phyloP scores from a whole-genome alignment of 2,113 vertebrate genomes.

The Melospiza georgiana region DNA sequence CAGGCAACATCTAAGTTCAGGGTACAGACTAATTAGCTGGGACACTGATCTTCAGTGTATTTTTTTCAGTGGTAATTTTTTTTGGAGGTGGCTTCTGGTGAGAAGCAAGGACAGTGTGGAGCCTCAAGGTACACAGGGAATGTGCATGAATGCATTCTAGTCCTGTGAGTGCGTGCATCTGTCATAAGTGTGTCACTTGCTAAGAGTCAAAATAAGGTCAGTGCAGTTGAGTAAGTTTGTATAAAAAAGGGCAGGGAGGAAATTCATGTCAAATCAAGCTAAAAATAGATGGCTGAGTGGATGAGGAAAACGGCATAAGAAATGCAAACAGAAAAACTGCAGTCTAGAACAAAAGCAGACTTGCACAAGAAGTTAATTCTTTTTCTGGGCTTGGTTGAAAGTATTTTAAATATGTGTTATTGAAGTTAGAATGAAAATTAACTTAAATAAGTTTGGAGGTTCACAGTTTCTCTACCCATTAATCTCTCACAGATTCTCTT shows the following conservation, averaged over 20 bases:
- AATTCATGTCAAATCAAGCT: constrained; percentile 14
- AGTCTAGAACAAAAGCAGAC: background rate
- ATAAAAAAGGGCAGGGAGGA: constrained; percentile 22
- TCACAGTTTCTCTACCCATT: background rate
- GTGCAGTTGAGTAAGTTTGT: constrained; percentile 36
- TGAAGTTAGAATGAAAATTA: background rate
- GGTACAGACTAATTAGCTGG: background rate
- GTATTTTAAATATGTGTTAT: background rate
- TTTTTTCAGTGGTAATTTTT: background rate
- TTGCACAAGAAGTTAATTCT: background rate
- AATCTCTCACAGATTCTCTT: background rate
- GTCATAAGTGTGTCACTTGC: background rate
- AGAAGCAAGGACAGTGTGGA: background rate
- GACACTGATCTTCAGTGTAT: background rate
- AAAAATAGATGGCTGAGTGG: constrained; percentile 9
- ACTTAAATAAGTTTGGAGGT: background rate
- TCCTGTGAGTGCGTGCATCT: background rate
- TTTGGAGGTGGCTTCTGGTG: background rate
- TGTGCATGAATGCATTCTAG: background rate
- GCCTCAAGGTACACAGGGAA: background rate
- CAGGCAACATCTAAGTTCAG: background rate
- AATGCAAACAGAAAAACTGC: background rate
- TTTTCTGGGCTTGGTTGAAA: background rate
- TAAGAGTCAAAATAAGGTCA: constrained; percentile 62
- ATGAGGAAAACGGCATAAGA: background rate